Evolutionary conservation across 1,140 invertebrate species (phyloP).

Genomic region (Oryzaephilus surinamensis): DNA sequence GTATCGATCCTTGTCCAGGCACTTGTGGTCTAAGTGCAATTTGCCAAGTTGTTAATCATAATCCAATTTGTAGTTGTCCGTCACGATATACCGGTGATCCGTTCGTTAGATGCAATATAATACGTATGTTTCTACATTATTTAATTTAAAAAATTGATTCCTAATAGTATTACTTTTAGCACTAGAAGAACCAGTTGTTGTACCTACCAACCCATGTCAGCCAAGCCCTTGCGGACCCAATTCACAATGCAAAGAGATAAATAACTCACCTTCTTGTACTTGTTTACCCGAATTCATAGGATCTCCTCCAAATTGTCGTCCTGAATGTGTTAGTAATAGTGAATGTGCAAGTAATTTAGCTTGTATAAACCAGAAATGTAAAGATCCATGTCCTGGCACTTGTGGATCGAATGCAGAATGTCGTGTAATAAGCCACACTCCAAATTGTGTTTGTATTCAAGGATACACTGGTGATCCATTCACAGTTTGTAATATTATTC

Average conservation of each 20-base stretch:
- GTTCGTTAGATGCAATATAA: slow-evolving; percentile 50
- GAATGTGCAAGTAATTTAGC: slow-evolving; percentile 49
- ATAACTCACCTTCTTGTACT: slow-evolving; percentile 50
- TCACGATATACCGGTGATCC: slow-evolving; percentile 72
- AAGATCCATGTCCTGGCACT: slow-evolving; percentile 48
- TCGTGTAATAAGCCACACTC: slow-evolving; percentile 53
- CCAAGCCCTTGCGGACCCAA: slow-evolving; percentile 48
- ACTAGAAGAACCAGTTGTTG: slow-evolving; percentile 35
- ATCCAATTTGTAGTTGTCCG: slow-evolving; percentile 64
- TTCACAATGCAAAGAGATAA: slow-evolving; percentile 46
- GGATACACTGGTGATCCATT: slow-evolving; percentile 67
- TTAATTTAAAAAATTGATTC: background rate
- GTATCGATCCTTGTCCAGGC: slow-evolving; percentile 63
- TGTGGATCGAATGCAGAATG: slow-evolving; percentile 53
- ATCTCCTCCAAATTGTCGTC: slow-evolving; percentile 53
- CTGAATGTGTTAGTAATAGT: slow-evolving; percentile 52
- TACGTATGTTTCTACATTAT: slow-evolving; percentile 28
- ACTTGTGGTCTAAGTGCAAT: slow-evolving; percentile 70
- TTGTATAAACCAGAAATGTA: slow-evolving; percentile 50
- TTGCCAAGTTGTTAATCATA: slow-evolving; percentile 55
- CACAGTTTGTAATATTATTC: slow-evolving; percentile 38
- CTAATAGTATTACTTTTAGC: slow-evolving; percentile 21
- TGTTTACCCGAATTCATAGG: slow-evolving; percentile 61
- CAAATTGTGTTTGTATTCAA: slow-evolving; percentile 52
- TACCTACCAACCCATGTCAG: slow-evolving; percentile 53